Evolutionary conservation across 2,888 invertebrate species (phyloP).

Genomic region (Crematogaster levior): DNA sequence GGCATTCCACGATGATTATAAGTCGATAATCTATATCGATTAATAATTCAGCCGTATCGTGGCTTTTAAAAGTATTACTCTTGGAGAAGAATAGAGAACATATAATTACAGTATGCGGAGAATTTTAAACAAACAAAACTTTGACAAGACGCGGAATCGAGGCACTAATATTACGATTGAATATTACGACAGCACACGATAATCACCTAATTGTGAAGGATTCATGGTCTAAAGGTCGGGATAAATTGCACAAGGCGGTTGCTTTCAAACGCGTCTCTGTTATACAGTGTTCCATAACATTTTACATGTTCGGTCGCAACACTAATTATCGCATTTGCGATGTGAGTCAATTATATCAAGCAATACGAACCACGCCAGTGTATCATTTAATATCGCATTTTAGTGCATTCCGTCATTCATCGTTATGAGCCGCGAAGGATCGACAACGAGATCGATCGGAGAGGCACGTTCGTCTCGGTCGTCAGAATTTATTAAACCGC

Average conservation of each 20-base stretch:
- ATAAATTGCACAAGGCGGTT: slow-evolving; percentile 19
- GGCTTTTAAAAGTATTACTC: not conserved
- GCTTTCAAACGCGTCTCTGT: slow-evolving; percentile 26
- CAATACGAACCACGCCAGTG: slow-evolving; percentile 55
- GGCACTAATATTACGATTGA: slow-evolving; percentile 4
- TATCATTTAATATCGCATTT: slow-evolving; percentile 69
- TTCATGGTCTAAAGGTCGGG: slow-evolving; percentile 9
- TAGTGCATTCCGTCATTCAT: slow-evolving; percentile 45
- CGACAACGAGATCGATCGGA: slow-evolving; percentile 56
- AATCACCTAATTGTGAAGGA: slow-evolving; percentile 31
- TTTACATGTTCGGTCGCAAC: slow-evolving; percentile 59
- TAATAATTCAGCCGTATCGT: not conserved
- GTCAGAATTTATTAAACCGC: slow-evolving; percentile 75
- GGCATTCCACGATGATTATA: not conserved
- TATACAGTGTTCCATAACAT: slow-evolving; percentile 58
- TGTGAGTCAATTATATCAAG: slow-evolving; percentile 59
- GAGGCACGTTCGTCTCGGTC: slow-evolving; percentile 46
- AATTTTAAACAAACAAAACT: not conserved
- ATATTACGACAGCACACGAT: slow-evolving; percentile 11
- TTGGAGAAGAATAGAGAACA: not conserved
- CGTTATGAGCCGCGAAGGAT: slow-evolving; percentile 30
- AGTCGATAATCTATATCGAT: slow-evolving; percentile 6
- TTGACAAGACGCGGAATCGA: not conserved
- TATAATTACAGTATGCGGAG: not conserved
- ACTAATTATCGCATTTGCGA: slow-evolving; percentile 61